Evolutionary conservation across 2,113 vertebrate genomes (phyloP).

Genomic region (Lepisosteus oculatus): DNA sequence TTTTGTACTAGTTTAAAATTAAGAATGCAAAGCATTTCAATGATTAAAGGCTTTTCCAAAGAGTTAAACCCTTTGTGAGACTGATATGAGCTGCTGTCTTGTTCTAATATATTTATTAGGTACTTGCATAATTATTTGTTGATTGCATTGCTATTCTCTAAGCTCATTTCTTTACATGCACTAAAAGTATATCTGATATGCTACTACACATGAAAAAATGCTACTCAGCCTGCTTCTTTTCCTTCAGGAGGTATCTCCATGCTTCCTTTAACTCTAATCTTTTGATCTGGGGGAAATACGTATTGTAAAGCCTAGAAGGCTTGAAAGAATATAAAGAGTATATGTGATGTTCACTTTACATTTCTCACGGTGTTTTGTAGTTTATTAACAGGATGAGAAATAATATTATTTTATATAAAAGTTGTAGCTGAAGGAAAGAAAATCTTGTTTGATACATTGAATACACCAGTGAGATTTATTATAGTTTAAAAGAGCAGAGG

Average conservation of each 20-base stretch:
- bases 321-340: neutral
- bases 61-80: too few species aligned
- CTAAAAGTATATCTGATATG: neutral
- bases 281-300: conserved; percentile 15
- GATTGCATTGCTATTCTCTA: too few species aligned
- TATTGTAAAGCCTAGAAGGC: conserved; percentile 9
- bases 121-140: too few species aligned
- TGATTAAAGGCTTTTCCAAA: too few species aligned
- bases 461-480: neutral
- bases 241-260: conserved; percentile 6
- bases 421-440: neutral
- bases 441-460: neutral
- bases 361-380: neutral
- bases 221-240: neutral
- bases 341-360: conserved; percentile 6
- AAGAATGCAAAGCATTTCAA: too few species aligned
- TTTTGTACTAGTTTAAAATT: too few species aligned
- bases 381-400: conserved; percentile 3
- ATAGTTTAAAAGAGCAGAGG: neutral
- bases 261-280: conserved; percentile 12
- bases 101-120: too few species aligned
- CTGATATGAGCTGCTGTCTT: too few species aligned
- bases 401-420: conserved; percentile 13
- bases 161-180: too few species aligned
- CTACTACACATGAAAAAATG: neutral